Percentiles rank a stretch among this genome's conserved stretches.
Evolutionary conservation across 2,113 vertebrate species (phyloP).

Genomic region (Casuarius casuarius): DNA sequence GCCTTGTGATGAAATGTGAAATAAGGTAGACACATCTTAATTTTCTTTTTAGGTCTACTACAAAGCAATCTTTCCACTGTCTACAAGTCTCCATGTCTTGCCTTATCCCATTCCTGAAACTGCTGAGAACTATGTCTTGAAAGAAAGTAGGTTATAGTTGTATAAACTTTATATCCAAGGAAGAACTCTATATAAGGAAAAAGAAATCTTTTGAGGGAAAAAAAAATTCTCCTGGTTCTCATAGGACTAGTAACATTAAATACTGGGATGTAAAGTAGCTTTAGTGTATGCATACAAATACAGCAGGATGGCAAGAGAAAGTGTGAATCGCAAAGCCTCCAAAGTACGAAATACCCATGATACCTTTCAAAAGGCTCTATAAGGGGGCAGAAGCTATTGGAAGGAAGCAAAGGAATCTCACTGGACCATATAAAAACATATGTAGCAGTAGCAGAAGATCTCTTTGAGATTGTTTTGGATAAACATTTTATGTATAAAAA

Average conservation of each 20-base stretch:
- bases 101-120: not conserved
- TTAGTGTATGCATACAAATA: not conserved
- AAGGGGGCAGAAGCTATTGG: not conserved
- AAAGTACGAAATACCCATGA: not conserved
- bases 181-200: not conserved
- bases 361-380: not conserved
- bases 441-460: not conserved
- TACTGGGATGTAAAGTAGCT: not conserved
- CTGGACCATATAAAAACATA: not conserved
- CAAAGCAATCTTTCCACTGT: not conserved
- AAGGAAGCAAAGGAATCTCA: not conserved
- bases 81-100: not conserved
- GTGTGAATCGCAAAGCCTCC: fast-evolving
- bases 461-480: not conserved
- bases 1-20: not conserved
- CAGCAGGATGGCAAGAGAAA: not conserved
- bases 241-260: not conserved
- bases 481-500: not conserved
- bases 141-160: not conserved
- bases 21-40: not conserved
- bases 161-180: not conserved
- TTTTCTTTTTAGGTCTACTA: not conserved
- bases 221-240: not conserved
- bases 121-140: not conserved
- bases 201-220: not conserved